Base-by-base conservation (phyloP, 92 coral and sea anemone genomes). In the Epizoanthus fatuus region DNA sequence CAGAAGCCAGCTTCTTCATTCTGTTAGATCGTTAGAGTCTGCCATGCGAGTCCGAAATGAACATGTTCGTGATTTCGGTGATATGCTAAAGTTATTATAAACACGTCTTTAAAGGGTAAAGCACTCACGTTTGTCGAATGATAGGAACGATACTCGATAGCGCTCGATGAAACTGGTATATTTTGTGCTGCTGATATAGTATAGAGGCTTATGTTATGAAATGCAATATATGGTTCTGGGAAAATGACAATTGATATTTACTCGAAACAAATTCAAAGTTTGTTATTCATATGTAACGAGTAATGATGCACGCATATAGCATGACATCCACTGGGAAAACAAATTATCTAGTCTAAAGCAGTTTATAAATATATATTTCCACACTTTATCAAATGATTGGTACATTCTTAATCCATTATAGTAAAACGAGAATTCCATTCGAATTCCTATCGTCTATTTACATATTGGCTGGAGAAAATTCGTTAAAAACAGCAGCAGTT, bases 51-150 rank as follows among this genome's bases (percentile, higher is more conserved):
- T 14, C 69, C 68, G 38, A 63, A 14, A 10, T 29, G 16, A 63
- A 5, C 40, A 12, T 1, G 1, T 3, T 29, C 16, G 40, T 29
- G 32, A 62, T 9, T 35, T 11, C 32, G 35, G 32, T 8, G 16
- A 29, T 38, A 3, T 63, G 16, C 37, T 63, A 3, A 37, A 29
- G 32, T 22, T 63, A 63, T 25, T 12, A 16, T 38, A 63, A 63
- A 66, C 49, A 66, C 72, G 14, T 66, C 0, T 64, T 32, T 32
- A 11, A 16, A 64, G 70, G 42, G 70, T 1, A 64, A 63, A 25
- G 38, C 70, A 64, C 45, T 64, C 70, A 64, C 35, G 14, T 32
- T 66, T 37, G 72, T 32, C 49, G 40, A 42, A 66, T 65, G 32
- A 39, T n/a, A 3, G 14, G 40, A 42, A 66, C 29, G 32, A n/a